Evolutionary conservation across 23 tunicate species (phyloP).

Genomic region (Ciona savignyi): DNA sequence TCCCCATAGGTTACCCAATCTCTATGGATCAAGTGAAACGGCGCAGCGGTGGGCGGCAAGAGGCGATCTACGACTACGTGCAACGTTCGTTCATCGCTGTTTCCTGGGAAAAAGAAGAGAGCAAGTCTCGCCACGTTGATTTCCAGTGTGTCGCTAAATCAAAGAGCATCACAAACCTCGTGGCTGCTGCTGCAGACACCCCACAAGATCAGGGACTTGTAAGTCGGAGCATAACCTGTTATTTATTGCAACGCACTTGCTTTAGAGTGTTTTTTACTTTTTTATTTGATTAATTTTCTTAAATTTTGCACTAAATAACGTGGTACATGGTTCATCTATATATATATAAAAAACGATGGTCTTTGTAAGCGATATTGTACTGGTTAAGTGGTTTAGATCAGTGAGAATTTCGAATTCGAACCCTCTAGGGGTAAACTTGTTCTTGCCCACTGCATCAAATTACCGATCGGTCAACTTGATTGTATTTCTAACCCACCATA

Average conservation of each 20-base stretch:
- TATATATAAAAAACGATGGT: too few species aligned
- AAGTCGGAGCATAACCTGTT: too few species aligned
- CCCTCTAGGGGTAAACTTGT: too few species aligned
- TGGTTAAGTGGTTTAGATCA: too few species aligned
- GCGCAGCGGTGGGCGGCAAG: constrained; percentile 84
- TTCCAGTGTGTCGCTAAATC: constrained; percentile 90
- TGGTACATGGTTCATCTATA: too few species aligned
- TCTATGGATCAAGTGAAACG: constrained; percentile 86
- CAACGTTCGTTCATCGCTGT: constrained; percentile 86
- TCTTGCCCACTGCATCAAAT: too few species aligned
- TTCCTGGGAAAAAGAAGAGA: constrained; percentile 99
- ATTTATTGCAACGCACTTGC: too few species aligned
- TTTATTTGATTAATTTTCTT: neutral
- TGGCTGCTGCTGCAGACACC: constrained; percentile 96
- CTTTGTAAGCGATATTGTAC: too few species aligned
- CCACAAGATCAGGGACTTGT: constrained; percentile 84
- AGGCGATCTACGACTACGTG: constrained; percentile 91
- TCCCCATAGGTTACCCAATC: constrained; percentile 76
- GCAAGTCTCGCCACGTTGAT: constrained; percentile 96
- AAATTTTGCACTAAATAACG: too few species aligned
- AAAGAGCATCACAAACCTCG: constrained; percentile 80
- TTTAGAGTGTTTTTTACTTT: too few species aligned
- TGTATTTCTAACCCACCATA: neutral
- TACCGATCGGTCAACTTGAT: too few species aligned
- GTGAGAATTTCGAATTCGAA: too few species aligned